Evolutionary conservation across 2,113 vertebrate genomes (phyloP).

Genomic region (Indri indri): DNA sequence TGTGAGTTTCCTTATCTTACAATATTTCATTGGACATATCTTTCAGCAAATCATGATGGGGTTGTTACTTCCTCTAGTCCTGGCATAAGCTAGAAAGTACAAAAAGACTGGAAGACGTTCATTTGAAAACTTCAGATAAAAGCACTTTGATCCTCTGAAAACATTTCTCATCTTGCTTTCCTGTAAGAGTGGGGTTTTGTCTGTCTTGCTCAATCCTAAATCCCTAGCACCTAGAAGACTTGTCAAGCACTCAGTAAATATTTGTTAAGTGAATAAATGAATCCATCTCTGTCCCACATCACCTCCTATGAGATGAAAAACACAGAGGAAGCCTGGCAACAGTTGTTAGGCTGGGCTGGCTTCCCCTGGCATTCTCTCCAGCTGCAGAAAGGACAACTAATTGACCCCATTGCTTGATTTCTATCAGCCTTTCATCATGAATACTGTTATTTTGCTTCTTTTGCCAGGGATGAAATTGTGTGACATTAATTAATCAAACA

Average conservation of each 20-base stretch:
- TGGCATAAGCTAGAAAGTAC: not conserved
- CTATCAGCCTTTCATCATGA: not conserved
- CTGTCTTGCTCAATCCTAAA: not conserved
- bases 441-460: not conserved
- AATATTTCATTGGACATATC: not conserved
- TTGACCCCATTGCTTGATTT: not conserved
- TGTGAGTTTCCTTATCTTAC: not conserved
- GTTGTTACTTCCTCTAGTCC: not conserved
- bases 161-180: not conserved
- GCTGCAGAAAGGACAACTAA: not conserved
- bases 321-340: not conserved
- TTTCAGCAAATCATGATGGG: not conserved
- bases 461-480: conserved; percentile 2
- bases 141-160: not conserved
- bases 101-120: not conserved
- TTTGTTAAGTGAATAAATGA: conserved; percentile 29
- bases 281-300: not conserved
- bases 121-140: not conserved
- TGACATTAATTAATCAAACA: not conserved
- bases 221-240: not conserved
- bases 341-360: not conserved
- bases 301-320: not conserved
- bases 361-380: not conserved
- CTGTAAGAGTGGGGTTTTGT: not conserved
- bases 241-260: conserved; percentile 14